Base-by-base conservation (phyloP, 2,888 invertebrate genomes). In the Epistrophe grossulariae region DNA sequence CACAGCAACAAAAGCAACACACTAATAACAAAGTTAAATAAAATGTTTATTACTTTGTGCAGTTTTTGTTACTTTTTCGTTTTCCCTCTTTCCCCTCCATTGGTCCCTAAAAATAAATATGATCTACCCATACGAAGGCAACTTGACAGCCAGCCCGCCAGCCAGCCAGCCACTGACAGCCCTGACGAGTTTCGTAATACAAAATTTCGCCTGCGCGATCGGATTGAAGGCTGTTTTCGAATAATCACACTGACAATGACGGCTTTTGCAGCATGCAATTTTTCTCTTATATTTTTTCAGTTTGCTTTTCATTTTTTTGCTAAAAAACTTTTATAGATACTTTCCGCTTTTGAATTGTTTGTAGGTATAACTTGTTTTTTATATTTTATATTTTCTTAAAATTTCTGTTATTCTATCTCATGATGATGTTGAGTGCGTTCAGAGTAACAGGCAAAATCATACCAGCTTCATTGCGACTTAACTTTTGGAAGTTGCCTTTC, bases 1-100 rank as follows among this genome's bases (percentile, higher is more conserved):
- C 52, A 19, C 68, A 38, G 70, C 62, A 66, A 64, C 68, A 62
- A 62, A 55, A 68, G 57, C 74, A n/a, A 59, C 72, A 79, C 85
- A 85, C 82, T 85, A 82, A 85, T 85, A 77, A 78, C 85, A 82
- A 85, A 85, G 78, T 78, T 73, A 85, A 85, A 85, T 85, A 85
- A 85, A 85, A 82, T 78, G 73, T 85, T 85, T 82, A 85, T 85
- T 85, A 85, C 85, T 82, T 70, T 79, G 28, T 79, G 84, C 74
- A 72, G 59, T 50, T 83, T 76, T 62, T 50, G 48, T 40, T 43
- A 24, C 13, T 64, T 50, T 66, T 78, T 78, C 52, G 15, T 59
- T 59, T 45, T 8, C 48, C 6, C 31, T 24, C 62, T 24, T 24
- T 24, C 40, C 40, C 24, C 43, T 43, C 62, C 15, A 19, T 60